Percentiles rank a stretch among this genome's conserved stretches.
These are phyloP conservation scores for Ceratitis capitata DNA, from an alignment of 1,140 invertebrate species.

Conservation along the genomic window DNA sequence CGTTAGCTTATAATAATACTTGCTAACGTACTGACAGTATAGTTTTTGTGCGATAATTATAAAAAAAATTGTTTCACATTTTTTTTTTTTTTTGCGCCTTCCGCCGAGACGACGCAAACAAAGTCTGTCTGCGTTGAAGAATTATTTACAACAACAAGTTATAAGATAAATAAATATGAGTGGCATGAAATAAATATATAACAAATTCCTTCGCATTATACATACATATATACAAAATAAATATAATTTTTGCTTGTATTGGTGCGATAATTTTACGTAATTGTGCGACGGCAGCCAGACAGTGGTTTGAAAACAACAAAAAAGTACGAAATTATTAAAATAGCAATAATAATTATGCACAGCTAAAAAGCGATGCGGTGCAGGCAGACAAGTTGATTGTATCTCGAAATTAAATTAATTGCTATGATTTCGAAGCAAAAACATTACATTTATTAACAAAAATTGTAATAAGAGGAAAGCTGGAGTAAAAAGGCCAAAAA, in stretches of 20 bases:
- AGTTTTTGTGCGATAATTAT: constrained; percentile 13
- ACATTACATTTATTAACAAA: background rate
- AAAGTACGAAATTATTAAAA: background rate
- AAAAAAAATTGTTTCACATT: background rate
- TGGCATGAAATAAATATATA: constrained; percentile 8
- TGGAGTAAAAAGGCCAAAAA: background rate
- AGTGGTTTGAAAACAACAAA: background rate
- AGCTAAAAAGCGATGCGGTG: background rate
- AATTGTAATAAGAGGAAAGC: too few relatives aligned
- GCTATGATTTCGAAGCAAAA: background rate
- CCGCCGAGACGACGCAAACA: background rate
- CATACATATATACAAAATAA: too few relatives aligned
- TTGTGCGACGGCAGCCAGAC: background rate
- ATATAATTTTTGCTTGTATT: background rate
- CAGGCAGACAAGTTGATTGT: background rate
- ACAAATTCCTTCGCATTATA: background rate
- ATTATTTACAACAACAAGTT: constrained; percentile 14
- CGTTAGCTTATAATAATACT: constrained; percentile 13
- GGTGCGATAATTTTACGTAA: background rate
- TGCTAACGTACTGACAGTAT: background rate
- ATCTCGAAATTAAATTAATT: background rate
- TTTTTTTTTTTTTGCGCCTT: background rate
- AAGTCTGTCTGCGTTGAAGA: background rate
- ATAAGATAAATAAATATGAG: constrained; percentile 29
- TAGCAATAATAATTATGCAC: background rate